Conservation (phyloP, 2,113 vertebrate genomes). For the Chloropsis cyanopogon region DNA sequence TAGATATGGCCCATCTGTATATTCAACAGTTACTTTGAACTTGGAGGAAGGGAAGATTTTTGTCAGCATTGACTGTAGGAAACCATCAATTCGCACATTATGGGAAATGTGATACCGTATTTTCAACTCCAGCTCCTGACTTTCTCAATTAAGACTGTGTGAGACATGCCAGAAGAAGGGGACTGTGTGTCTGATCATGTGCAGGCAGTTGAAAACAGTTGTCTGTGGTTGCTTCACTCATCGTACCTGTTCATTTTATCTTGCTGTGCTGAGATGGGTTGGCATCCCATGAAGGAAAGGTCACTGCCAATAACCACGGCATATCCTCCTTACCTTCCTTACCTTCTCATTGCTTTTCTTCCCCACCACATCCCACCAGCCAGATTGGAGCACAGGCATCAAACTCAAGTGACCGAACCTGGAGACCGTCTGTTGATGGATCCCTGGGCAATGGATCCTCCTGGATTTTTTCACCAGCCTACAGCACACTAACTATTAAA, state of each 20-base stretch:
- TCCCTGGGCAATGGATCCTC: not conserved
- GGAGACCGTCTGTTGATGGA: not conserved
- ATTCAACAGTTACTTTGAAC: slow-evolving; percentile 55
- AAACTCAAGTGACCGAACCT: not conserved
- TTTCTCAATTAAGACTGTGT: slow-evolving; percentile 51
- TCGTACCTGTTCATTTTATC: not conserved
- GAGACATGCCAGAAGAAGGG: slow-evolving; percentile 52
- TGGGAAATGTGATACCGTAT: slow-evolving; percentile 35
- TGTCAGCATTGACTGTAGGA: slow-evolving; percentile 30
- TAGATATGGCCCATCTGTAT: slow-evolving; percentile 59
- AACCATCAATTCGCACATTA: slow-evolving; percentile 58
- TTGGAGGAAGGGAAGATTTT: slow-evolving; percentile 48
- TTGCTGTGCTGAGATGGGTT: rapidly evolving
- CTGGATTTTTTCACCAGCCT: not conserved
- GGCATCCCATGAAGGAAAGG: not conserved
- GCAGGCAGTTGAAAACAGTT: not conserved
- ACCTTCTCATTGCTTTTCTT: not conserved
- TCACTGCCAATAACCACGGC: rapidly evolving
- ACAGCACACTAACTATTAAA: not conserved
- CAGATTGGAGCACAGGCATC: not conserved
- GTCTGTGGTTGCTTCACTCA: not conserved
- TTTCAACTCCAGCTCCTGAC: slow-evolving; percentile 33
- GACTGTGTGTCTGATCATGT: slow-evolving; percentile 12
- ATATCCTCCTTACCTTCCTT: not conserved
- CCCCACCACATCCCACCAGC: rapidly evolving